A percentile compares a stretch with the other conserved stretches of the same genome.
phyloP scores from a whole-genome alignment of 2,113 vertebrate genomes.

The Gila orcuttii region DNA sequence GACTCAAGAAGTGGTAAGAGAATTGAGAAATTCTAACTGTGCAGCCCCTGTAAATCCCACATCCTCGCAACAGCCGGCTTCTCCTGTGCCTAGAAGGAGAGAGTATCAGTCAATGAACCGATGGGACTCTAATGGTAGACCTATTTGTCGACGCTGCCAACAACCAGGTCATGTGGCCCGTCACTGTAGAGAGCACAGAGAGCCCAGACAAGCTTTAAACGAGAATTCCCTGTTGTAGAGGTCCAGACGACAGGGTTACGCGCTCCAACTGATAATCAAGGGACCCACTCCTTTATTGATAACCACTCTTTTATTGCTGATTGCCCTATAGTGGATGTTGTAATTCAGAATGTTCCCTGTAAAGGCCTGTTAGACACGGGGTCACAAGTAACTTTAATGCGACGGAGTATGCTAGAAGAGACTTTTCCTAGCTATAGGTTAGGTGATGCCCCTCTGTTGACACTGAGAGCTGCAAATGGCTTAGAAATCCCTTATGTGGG shows the following conservation, averaged over 20 bases:
- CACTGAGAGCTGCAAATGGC: not conserved
- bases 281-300: too few relatives aligned
- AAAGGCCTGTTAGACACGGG: not conserved
- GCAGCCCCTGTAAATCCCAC: not conserved
- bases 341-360: not conserved
- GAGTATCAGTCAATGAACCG: not conserved
- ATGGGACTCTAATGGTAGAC: not conserved
- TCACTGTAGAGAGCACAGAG: not conserved
- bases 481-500: not conserved
- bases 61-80: not conserved
- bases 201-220: not conserved
- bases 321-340: not conserved
- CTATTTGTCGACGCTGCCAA: not conserved
- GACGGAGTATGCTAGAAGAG: not conserved
- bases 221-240: not conserved
- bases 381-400: not conserved
- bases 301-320: not conserved
- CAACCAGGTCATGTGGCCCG: not conserved
- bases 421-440: not conserved
- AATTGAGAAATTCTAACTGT: not conserved
- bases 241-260: not conserved
- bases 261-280: not conserved
- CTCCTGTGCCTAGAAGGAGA: not conserved
- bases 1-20: not conserved
- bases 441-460: not conserved